Evolutionary conservation across 2,113 vertebrate genomes (phyloP).

Genomic region (Perca fluviatilis): DNA sequence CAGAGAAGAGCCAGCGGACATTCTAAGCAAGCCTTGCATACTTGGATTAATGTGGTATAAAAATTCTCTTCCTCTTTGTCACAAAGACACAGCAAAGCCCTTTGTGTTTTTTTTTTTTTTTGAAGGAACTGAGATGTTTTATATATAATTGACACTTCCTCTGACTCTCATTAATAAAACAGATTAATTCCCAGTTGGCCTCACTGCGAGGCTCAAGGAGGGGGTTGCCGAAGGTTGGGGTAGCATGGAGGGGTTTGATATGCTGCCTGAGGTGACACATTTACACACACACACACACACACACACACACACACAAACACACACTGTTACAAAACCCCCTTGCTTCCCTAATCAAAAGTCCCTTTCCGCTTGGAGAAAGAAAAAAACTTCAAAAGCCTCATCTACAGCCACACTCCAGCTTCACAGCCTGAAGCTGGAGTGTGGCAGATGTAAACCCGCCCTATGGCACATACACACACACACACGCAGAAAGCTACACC

Average conservation of each 20-base stretch:
- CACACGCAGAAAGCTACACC: slow-evolving; percentile 38
- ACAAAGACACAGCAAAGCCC: slow-evolving; percentile 25
- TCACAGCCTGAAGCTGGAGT: slow-evolving; percentile 35
- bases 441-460: slow-evolving; percentile 61
- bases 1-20: slow-evolving; percentile 38
- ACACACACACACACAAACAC: slow-evolving; percentile 32
- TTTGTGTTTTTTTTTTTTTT: slow-evolving; percentile 34
- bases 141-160: slow-evolving; percentile 64
- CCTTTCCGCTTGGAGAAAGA: not conserved
- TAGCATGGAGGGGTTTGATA: slow-evolving; percentile 36
- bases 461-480: slow-evolving; percentile 2
- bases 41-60: slow-evolving; percentile 42
- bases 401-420: not conserved
- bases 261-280: slow-evolving; percentile 56
- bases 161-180: slow-evolving; percentile 76
- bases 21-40: slow-evolving; percentile 67
- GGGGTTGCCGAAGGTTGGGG: slow-evolving; percentile 35
- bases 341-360: slow-evolving; percentile 35
- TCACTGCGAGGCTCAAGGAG: slow-evolving; percentile 4
- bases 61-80: slow-evolving; percentile 31
- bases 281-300: slow-evolving; percentile 1
- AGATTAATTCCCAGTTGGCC: slow-evolving; percentile 57
- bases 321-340: not conserved
- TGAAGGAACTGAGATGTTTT: slow-evolving; percentile 20
- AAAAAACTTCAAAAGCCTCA: slow-evolving; percentile 65